Evolutionary conservation across 2,888 invertebrate species (phyloP), one percentile per base, ranked within the genome.

Genomic region (Odontocolon sp.): DNA sequence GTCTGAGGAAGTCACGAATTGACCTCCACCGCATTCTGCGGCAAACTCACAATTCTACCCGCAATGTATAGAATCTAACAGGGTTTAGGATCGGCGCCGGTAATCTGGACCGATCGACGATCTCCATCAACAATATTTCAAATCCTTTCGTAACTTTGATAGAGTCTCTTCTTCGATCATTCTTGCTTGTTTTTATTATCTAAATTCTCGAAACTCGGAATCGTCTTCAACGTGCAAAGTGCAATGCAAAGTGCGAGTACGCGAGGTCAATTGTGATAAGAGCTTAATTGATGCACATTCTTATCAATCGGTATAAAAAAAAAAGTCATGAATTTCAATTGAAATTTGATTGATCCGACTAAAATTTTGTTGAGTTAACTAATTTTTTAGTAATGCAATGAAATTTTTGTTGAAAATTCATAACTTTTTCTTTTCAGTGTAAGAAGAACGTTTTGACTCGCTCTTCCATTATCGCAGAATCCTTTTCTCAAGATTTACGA

Each of bases 1-100:
- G 54, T 50, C 38, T 11, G 40, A 70, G 70, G 70, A 70, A 77
- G 74, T 74, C 77, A 77, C 77, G 77, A 69, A 74, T 69, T 63
- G 69, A 69, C 74, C 77, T 52, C 68, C 47, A 52, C 52, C 59
- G 64, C 68, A 63, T 64, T 67, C 63, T 59, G 67, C 75, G 63
- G 67, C 64, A 18, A 50, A 42, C 28, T 28, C 23, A 50, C 74
- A 74, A 77, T 77, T 70, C 69, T 74, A 61, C 57, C 71, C 57
- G 63, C 28, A 26, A 61, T 54, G 33, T 64, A 56, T 23, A 69
- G 42, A 26, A 38, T 16, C 23, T 2, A 23, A 36, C 16, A 9
- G 45, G 8, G 54, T 50, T 38, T 59, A 21, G 36, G 61, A 26
- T 61, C 28, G 67, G 26, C 59, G 28, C 50, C 40, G 59, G 50